Conservation (phyloP, 2,113 vertebrate genomes). For the Malurus melanocephalus region DNA sequence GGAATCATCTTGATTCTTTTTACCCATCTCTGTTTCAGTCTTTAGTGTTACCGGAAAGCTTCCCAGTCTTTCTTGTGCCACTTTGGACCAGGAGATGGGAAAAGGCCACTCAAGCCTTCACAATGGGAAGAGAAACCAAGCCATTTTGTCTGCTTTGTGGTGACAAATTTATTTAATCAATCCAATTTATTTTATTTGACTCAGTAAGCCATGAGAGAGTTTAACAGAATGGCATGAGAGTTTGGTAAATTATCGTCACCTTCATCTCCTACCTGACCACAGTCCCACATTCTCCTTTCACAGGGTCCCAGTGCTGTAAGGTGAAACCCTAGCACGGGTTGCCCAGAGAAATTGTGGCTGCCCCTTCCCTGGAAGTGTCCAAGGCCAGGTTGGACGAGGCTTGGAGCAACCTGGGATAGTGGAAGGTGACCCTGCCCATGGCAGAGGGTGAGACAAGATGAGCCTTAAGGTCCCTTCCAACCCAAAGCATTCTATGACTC, state of each 20-base stretch:
- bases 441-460: neutral
- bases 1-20: neutral
- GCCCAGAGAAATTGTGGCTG: neutral
- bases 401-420: neutral
- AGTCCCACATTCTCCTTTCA: neutral
- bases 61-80: neutral
- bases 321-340: neutral
- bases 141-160: neutral
- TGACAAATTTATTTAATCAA: neutral
- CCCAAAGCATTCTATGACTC: neutral
- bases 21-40: neutral
- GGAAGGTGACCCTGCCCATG: too few species aligned
- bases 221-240: neutral
- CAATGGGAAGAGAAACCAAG: neutral
- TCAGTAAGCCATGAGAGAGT: neutral
- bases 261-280: neutral
- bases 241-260: neutral
- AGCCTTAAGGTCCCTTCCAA: neutral
- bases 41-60: neutral
- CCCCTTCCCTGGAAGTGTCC: neutral
- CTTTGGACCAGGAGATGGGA: neutral
- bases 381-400: fast-evolving
- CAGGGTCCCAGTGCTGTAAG: neutral
- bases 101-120: neutral
- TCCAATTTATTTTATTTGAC: neutral